phyloP scores from a whole-genome alignment of 2,797 vertebrate genomes.

The Phrynocephalus forsythii region DNA sequence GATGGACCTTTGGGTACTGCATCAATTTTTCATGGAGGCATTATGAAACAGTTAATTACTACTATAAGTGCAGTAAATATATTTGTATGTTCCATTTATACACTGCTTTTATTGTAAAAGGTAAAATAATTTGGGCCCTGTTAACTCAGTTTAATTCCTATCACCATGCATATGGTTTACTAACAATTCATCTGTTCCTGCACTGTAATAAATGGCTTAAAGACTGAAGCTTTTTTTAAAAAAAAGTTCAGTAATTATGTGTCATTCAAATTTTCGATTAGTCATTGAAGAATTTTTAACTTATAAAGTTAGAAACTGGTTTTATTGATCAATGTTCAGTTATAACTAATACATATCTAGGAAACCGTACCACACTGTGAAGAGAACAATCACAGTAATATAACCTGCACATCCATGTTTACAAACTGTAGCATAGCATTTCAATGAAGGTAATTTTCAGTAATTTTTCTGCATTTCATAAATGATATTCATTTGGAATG shows the following conservation, averaged over 20 bases:
- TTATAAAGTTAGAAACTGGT: not conserved
- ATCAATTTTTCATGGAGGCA: not conserved
- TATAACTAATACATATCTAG: not conserved
- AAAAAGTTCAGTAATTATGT: conserved; percentile 4
- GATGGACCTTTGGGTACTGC: conserved; percentile 29
- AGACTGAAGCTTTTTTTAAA: not conserved
- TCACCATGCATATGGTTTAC: not conserved
- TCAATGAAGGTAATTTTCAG: conserved; percentile 31
- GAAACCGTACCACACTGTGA: conserved; percentile 12
- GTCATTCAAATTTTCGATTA: conserved; percentile 14
- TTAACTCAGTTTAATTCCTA: not conserved
- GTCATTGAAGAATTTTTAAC: conserved; percentile 23
- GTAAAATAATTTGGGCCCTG: not conserved
- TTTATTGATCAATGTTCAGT: not conserved
- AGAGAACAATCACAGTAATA: not conserved
- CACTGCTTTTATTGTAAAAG: conserved; percentile 13
- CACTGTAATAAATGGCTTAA: not conserved
- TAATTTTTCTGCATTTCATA: not conserved
- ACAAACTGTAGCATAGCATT: conserved; percentile 39
- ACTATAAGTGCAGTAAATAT: not conserved
- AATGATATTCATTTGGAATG: not conserved
- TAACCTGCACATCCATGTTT: conserved; percentile 52
- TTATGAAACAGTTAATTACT: conserved; percentile 44
- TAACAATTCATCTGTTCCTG: not conserved
- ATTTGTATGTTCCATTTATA: not conserved